Base-by-base conservation (phyloP, 2,113 vertebrate genomes). In the Thamnaconus septentrionalis region DNA sequence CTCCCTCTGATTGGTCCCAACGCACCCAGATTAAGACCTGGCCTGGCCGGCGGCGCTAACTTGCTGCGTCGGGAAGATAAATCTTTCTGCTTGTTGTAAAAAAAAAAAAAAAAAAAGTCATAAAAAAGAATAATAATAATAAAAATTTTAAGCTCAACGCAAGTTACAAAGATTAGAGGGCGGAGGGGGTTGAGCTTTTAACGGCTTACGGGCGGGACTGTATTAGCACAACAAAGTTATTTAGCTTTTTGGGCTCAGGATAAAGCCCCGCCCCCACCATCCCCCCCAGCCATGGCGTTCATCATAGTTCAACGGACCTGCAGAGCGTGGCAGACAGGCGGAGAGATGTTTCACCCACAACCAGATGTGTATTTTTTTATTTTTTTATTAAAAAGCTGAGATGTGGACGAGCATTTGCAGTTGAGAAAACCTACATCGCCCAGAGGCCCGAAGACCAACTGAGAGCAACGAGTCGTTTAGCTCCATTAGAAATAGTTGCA, bases 151-250 rank as follows among this genome's bases (percentile, higher is more conserved):
- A 62, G 62, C 65, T 31, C 18, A 41, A 63, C 31, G 6, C 70
- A 66, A 77, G 9, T 72, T 72, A 59, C 69, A 53, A 66, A 69
- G 75, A 73, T 75, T 69, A 82, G 9, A 50, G 55, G 18, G 18
- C 18, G 18, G 18, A 31, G 18, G 18, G 18, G 18, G 60, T 49
- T 54, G 52, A 75, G 73, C 69, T 79, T 84, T 82, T 66, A 81
- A 81, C 68, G 56, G 70, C 79, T 79, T 73, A 86, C 67, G 39
- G 40, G 18, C 67, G 73, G 18, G 56, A 42, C 44, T 70, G 54
- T 80, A 78, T 80, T 78, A 72, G 77, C 71, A 78, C 75, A 87
- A 82, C 68, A 75, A 82, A 76, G 79, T 78, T 80, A 79, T 79
- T 78, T 80, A 66, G 61, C 56, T 64, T 59, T 76, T 58, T 48